These are phyloP conservation scores for Drosophila busckii DNA, from an alignment of 1,140 invertebrate species.

Conservation along the genomic window DNA sequence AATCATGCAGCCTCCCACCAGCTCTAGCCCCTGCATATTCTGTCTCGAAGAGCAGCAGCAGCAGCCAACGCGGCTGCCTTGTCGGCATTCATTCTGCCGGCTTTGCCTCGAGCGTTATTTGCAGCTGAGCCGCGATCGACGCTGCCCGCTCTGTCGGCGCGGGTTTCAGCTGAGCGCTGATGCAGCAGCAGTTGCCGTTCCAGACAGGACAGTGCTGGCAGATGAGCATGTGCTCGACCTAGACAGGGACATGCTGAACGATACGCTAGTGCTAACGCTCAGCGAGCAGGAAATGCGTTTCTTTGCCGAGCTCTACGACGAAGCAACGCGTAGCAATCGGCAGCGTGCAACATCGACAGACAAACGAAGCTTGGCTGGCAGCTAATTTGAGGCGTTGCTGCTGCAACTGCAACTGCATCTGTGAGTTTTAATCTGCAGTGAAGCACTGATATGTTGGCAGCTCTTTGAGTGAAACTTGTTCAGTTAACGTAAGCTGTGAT, in stretches of 20 bases:
- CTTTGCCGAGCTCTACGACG: slow-evolving; percentile 39
- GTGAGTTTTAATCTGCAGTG: not conserved
- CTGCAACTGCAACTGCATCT: slow-evolving; percentile 5
- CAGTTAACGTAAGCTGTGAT: too few relatives aligned
- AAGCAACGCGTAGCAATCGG: slow-evolving; percentile 8
- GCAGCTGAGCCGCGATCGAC: slow-evolving; percentile 28
- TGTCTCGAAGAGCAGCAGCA: slow-evolving; percentile 53
- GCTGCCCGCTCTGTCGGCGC: slow-evolving; percentile 48
- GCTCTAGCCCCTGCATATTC: slow-evolving; percentile 47
- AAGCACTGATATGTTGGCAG: too few relatives aligned
- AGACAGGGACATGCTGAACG: slow-evolving; percentile 19
- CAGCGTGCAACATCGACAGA: not conserved
- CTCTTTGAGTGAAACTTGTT: too few relatives aligned
- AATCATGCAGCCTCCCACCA: slow-evolving; percentile 41
- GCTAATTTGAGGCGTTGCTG: not conserved
- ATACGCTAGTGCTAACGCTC: slow-evolving; percentile 46
- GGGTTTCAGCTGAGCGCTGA: slow-evolving; percentile 31
- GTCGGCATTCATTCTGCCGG: slow-evolving; percentile 51
- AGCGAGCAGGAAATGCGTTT: slow-evolving; percentile 50
- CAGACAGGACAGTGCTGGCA: slow-evolving; percentile 4
- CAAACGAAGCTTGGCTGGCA: too few relatives aligned
- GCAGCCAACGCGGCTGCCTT: slow-evolving; percentile 37
- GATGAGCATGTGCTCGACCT: slow-evolving; percentile 7
- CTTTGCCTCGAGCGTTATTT: slow-evolving; percentile 43
- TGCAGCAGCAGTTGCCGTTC: slow-evolving; percentile 11